Evolutionary conservation across 2,113 vertebrate genomes (phyloP).

Genomic region (Scatophagus argus): DNA sequence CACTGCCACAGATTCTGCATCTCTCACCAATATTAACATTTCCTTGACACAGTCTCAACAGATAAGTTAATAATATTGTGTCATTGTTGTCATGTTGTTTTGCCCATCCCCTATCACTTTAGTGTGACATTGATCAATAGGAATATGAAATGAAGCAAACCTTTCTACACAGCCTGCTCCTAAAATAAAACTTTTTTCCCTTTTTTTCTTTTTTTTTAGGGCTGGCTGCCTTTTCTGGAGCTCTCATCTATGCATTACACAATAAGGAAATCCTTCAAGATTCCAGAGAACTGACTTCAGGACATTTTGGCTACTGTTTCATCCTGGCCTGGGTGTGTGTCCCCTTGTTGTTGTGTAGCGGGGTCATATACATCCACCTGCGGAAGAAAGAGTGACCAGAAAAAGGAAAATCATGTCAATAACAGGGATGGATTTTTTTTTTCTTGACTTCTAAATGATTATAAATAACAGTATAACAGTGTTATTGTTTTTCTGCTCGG

Average conservation of each 20-base stretch:
- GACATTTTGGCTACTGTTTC: conserved; percentile 91
- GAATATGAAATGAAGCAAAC: neutral
- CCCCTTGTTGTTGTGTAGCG: conserved; percentile 87
- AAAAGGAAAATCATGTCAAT: neutral
- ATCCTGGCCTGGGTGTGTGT: conserved; percentile 90
- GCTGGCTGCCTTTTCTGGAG: conserved; percentile 83
- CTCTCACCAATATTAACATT: neutral
- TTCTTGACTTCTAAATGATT: too few relatives aligned
- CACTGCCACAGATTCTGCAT: neutral
- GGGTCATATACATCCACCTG: conserved; percentile 89
- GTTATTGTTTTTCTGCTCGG: neutral
- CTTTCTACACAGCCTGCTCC: neutral
- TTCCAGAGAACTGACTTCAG: conserved; percentile 61
- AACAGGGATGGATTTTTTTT: too few relatives aligned
- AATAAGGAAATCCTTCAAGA: conserved; percentile 83
- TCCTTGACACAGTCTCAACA: neutral
- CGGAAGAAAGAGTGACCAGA: conserved; percentile 86
- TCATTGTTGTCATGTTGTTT: neutral
- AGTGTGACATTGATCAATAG: neutral
- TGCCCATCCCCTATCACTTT: neutral
- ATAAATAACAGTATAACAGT: too few relatives aligned
- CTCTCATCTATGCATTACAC: conserved; percentile 89
- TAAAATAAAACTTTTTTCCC: conserved; percentile 3
- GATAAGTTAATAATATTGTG: neutral
- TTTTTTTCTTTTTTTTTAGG: conserved; percentile 70